Percentiles rank a stretch among this genome's conserved stretches.
phyloP scores from a whole-genome alignment of 2,888 invertebrate species.

The Phortica magna region DNA sequence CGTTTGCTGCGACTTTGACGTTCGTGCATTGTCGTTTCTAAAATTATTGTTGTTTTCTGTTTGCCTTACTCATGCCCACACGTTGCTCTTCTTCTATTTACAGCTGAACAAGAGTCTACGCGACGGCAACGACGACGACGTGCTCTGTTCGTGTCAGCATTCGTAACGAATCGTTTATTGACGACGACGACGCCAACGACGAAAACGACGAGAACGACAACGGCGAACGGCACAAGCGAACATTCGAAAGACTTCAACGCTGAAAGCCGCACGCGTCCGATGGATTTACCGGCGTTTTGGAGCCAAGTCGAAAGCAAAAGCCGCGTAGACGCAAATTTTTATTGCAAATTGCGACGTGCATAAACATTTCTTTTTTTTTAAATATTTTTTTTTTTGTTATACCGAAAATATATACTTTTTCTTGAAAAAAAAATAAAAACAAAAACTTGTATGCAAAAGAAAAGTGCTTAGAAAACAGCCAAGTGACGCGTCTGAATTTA shows the following conservation, averaged over 20 bases:
- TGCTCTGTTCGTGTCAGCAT: background rate
- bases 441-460: background rate
- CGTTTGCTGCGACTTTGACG: no score
- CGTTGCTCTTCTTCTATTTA: slow-evolving; percentile 34
- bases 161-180: background rate
- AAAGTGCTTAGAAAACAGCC: background rate
- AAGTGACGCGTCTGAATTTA: background rate
- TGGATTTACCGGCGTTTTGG: slow-evolving; percentile 61
- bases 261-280: slow-evolving; percentile 63
- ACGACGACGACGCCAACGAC: no score
- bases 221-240: slow-evolving; percentile 58
- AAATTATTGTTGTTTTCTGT: slow-evolving; percentile 50
- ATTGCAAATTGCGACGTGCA: slow-evolving; percentile 1
- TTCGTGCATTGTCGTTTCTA: background rate
- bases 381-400: background rate
- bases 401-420: background rate
- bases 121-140: slow-evolving; percentile 44
- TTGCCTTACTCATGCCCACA: slow-evolving; percentile 40
- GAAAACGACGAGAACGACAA: slow-evolving; percentile 54
- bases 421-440: slow-evolving; percentile 44
- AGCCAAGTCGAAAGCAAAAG: slow-evolving; percentile 51
- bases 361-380: slow-evolving; percentile 11
- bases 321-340: slow-evolving; percentile 41
- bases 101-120: slow-evolving; percentile 47
- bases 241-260: slow-evolving; percentile 66